Conservation (phyloP, 1,140 invertebrate species). For the Zaprionus camerounensis region DNA sequence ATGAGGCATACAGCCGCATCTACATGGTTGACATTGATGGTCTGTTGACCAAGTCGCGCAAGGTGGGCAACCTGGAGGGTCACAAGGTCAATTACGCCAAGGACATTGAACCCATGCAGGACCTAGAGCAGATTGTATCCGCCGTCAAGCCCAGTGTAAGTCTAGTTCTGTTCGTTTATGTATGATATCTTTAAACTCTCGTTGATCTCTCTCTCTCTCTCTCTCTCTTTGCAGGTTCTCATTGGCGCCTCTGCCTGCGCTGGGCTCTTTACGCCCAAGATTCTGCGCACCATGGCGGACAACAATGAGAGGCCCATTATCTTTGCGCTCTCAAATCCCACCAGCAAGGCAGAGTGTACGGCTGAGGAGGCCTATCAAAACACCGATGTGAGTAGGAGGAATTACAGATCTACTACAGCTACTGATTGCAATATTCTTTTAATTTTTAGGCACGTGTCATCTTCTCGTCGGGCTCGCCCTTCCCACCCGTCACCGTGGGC, state of each 20-base stretch:
- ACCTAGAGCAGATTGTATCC: slow-evolving; percentile 91
- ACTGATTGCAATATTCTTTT: background rate
- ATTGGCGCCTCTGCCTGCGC: slow-evolving; percentile 93
- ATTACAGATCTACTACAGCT: background rate
- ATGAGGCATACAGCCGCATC: slow-evolving; percentile 92
- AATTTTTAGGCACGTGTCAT: slow-evolving; percentile 91
- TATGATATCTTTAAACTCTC: too few relatives aligned
- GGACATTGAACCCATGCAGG: slow-evolving; percentile 90
- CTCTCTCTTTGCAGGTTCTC: slow-evolving; percentile 48
- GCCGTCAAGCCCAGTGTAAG: slow-evolving; percentile 90
- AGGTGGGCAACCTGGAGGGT: slow-evolving; percentile 89
- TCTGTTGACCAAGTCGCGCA: slow-evolving; percentile 89
- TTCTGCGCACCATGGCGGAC: slow-evolving; percentile 93
- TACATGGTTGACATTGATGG: slow-evolving; percentile 96
- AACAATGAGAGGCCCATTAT: slow-evolving; percentile 95
- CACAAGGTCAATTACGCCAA: slow-evolving; percentile 94
- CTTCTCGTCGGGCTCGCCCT: slow-evolving; percentile 97
- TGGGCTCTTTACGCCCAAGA: slow-evolving; percentile 94
- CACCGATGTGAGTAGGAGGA: slow-evolving; percentile 89
- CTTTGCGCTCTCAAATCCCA: slow-evolving; percentile 98
- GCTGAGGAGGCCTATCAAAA: slow-evolving; percentile 95
- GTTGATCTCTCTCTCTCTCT: too few relatives aligned
- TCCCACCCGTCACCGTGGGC: slow-evolving; percentile 91
- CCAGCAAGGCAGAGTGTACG: slow-evolving; percentile 97
- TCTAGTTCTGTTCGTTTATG: too few relatives aligned